Evolutionary conservation across 1,140 invertebrate species (phyloP).

Genomic region (Hestina assimilis): DNA sequence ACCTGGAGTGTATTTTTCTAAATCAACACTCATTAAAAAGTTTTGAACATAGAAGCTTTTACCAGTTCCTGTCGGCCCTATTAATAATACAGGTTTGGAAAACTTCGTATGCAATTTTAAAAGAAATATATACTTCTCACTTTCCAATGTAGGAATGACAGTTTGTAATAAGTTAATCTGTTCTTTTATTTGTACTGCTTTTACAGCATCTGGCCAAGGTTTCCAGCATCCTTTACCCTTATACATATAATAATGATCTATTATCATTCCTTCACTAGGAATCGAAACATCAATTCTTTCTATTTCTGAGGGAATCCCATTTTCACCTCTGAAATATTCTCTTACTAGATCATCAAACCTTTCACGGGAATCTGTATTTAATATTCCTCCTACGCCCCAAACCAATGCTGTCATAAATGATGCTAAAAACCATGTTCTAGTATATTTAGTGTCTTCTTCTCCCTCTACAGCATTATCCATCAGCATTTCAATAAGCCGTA

Average conservation of each 20-base stretch:
- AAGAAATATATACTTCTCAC: slow-evolving; percentile 86
- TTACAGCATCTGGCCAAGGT: slow-evolving; percentile 84
- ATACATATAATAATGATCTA: slow-evolving; percentile 89
- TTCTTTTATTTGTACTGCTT: slow-evolving; percentile 79
- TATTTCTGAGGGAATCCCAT: slow-evolving; percentile 82
- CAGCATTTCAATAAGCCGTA: slow-evolving; percentile 87
- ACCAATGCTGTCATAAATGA: slow-evolving; percentile 86
- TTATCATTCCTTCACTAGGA: slow-evolving; percentile 85
- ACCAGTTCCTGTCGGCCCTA: slow-evolving; percentile 95
- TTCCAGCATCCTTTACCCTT: slow-evolving; percentile 89
- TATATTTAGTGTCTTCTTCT: slow-evolving; percentile 83
- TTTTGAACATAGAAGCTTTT: slow-evolving; percentile 95
- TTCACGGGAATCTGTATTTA: slow-evolving; percentile 84
- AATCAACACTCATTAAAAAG: slow-evolving; percentile 88
- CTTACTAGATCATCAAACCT: slow-evolving; percentile 85
- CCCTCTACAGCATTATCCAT: slow-evolving; percentile 84
- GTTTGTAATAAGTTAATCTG: slow-evolving; percentile 85
- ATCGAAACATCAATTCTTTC: slow-evolving; percentile 85
- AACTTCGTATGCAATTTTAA: slow-evolving; percentile 83
- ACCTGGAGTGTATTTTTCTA: slow-evolving; percentile 86
- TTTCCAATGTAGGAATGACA: slow-evolving; percentile 91
- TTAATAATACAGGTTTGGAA: slow-evolving; percentile 86
- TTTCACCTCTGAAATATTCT: slow-evolving; percentile 80
- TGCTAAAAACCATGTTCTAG: slow-evolving; percentile 85
- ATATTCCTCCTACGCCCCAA: slow-evolving; percentile 91